Conservation (phyloP, 2,113 vertebrate genomes). For the Colius striatus region DNA sequence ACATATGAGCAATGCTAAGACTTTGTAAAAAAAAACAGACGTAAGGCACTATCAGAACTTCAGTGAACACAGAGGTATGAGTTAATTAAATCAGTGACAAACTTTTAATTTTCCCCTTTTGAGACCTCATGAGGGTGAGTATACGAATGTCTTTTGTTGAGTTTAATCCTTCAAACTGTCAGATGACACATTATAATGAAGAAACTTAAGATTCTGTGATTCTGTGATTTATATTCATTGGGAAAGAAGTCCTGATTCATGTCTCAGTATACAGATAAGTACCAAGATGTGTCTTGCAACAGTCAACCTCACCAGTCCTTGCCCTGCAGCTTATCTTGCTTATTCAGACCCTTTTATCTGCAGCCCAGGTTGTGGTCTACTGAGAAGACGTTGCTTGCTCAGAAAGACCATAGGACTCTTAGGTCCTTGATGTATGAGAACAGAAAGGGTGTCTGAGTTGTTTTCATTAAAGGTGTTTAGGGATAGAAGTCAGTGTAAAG, state of each 20-base stretch:
- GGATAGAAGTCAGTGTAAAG: not conserved
- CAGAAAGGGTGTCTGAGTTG: not conserved
- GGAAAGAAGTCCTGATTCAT: not conserved
- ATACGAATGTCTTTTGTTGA: not conserved
- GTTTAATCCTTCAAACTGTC: not conserved
- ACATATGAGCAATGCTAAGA: not conserved
- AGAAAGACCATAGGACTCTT: not conserved
- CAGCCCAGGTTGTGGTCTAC: not conserved
- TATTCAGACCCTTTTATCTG: not conserved
- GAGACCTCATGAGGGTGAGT: not conserved
- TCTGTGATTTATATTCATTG: not conserved
- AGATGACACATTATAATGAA: not conserved
- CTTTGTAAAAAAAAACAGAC: not conserved
- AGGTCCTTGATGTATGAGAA: not conserved
- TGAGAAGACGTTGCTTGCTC: not conserved
- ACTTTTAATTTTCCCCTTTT: not conserved
- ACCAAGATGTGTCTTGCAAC: not conserved
- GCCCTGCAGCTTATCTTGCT: not conserved
- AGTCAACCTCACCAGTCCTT: not conserved
- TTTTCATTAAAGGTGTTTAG: not conserved
- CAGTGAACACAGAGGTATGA: not conserved
- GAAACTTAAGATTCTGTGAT: too few species aligned
- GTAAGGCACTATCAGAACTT: not conserved
- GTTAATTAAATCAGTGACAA: not conserved
- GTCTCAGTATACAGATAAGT: not conserved